phyloP scores from a whole-genome alignment of 2,888 invertebrate genomes.

The Habrosyne pyritoides region DNA sequence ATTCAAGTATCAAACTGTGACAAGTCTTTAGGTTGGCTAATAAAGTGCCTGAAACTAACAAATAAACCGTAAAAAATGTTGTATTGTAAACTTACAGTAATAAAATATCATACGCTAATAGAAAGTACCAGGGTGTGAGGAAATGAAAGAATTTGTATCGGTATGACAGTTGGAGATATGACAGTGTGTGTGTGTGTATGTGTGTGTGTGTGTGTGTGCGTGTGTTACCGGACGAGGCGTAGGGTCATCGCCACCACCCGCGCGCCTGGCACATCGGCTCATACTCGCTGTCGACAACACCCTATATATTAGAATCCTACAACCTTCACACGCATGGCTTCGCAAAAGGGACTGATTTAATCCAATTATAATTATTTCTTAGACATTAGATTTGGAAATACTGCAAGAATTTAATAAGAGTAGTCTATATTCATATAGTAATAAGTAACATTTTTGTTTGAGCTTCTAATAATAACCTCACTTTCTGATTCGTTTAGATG shows the following conservation, averaged over 20 bases:
- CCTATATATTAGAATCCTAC: constrained; percentile 27
- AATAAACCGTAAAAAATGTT: too few species aligned
- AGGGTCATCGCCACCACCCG: constrained; percentile 69
- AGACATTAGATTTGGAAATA: background rate
- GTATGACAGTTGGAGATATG: background rate
- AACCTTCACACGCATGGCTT: constrained; percentile 4
- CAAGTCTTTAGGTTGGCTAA: too few species aligned
- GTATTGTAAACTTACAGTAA: background rate
- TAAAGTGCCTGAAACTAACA: too few species aligned
- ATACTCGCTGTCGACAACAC: constrained; percentile 72
- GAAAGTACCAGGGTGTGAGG: background rate
- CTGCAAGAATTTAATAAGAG: background rate
- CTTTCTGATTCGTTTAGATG: constrained; percentile 12
- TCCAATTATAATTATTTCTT: background rate
- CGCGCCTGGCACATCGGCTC: constrained; percentile 66
- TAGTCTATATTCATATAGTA: background rate
- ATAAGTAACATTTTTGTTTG: background rate
- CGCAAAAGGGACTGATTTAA: background rate
- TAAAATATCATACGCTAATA: background rate
- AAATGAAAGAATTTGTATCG: constrained; percentile 8
- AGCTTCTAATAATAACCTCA: constrained; percentile 10
- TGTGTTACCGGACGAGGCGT: constrained; percentile 62
- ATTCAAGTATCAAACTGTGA: background rate
- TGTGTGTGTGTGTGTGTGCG: constrained; percentile 13
- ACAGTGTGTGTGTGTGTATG: constrained; percentile 8